Conservation (phyloP, 1,140 invertebrate genomes). For the Uloborus diversus region DNA sequence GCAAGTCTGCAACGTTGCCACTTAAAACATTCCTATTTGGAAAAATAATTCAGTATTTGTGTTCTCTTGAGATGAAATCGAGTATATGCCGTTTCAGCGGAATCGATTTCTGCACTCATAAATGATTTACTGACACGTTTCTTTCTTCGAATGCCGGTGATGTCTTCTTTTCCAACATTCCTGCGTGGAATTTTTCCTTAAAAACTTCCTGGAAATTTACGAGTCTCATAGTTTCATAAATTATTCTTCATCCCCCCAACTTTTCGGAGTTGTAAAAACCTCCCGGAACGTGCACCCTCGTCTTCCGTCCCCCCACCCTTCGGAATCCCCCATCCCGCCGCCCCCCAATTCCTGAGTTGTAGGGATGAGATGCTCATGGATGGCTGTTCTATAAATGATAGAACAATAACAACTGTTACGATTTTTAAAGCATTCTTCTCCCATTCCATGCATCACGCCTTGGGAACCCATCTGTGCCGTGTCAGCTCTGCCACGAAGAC, state of each 20-base stretch:
- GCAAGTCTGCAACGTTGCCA: too few relatives aligned
- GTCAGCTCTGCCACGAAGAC: background rate
- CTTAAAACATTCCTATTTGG: too few relatives aligned
- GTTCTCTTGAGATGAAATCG: too few relatives aligned
- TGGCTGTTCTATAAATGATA: slow-evolving; percentile 29
- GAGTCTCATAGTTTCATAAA: slow-evolving; percentile 18
- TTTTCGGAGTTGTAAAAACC: background rate
- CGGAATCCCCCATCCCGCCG: slow-evolving; percentile 6
- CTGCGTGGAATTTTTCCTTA: background rate
- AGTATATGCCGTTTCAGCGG: too few relatives aligned
- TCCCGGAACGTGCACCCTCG: background rate
- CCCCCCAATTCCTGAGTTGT: background rate
- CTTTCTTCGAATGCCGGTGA: too few relatives aligned
- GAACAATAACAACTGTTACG: slow-evolving; percentile 50
- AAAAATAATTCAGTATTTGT: too few relatives aligned
- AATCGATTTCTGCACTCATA: too few relatives aligned
- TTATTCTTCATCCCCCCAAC: slow-evolving; percentile 1
- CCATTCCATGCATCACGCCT: background rate
- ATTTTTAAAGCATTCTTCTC: slow-evolving; percentile 24
- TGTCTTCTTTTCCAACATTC: background rate
- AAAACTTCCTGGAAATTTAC: slow-evolving; percentile 27
- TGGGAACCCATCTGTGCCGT: slow-evolving; percentile 3
- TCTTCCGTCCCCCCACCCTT: background rate
- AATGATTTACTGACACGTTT: too few relatives aligned
- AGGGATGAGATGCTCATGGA: background rate